A percentile compares a stretch with the other conserved stretches of the same genome.
These are phyloP conservation scores for Trogon surrucura DNA, from an alignment of 2,113 vertebrate genomes.

Conservation along the genomic window DNA sequence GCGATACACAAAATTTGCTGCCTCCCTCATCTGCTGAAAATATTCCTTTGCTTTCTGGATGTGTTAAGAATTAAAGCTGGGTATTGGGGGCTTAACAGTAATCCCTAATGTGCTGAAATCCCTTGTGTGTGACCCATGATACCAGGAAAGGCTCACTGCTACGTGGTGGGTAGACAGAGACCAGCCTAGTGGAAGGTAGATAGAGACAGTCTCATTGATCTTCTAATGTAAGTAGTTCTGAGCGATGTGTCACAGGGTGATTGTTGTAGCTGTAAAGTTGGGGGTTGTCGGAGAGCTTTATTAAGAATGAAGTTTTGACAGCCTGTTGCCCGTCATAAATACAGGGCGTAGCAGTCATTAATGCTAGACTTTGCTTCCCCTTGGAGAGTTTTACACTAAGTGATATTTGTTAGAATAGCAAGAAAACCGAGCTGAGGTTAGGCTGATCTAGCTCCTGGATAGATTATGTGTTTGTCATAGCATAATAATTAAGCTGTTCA, in stretches of 20 bases:
- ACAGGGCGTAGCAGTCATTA: not conserved
- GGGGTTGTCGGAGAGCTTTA: not conserved
- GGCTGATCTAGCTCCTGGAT: not conserved
- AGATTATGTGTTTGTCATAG: not conserved
- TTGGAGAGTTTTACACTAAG: not conserved
- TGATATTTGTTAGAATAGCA: not conserved
- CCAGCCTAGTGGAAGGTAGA: not conserved
- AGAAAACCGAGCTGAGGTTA: not conserved
- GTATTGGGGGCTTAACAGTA: not conserved
- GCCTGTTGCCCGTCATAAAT: not conserved
- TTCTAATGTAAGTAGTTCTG: fast-evolving
- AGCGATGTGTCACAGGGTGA: fast-evolving
- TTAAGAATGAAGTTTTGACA: not conserved
- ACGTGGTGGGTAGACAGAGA: fast-evolving
- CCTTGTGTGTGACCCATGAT: fast-evolving
- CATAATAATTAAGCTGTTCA: not conserved
- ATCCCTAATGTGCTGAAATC: not conserved
- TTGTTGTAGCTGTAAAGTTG: not conserved
- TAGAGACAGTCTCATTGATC: too few species aligned
- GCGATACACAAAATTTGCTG: too few species aligned
- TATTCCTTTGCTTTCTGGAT: fast-evolving
- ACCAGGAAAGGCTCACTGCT: not conserved
- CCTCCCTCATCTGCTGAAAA: not conserved
- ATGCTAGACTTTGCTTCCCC: not conserved
- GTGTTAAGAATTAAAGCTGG: not conserved